Evolutionary conservation across 1,140 invertebrate species (phyloP), one percentile per base, ranked within the genome.

Genomic region (Drosophila ercepeae): DNA sequence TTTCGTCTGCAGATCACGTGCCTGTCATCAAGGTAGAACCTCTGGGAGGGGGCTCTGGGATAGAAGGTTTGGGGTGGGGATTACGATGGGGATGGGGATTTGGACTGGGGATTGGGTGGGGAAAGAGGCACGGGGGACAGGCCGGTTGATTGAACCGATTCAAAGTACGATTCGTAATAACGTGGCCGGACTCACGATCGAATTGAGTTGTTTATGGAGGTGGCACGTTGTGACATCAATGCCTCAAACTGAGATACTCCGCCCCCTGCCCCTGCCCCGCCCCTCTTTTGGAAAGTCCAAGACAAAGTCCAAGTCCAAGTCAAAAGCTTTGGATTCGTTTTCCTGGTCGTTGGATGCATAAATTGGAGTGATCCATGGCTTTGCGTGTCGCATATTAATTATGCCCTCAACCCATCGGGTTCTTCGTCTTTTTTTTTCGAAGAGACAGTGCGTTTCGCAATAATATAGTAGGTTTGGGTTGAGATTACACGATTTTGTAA

Each of bases 121-220:
- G 25, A 27, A 9, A 32, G 11, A 4, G 29, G 9, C 3, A 32
- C 9, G 29, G 9, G 29, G 29, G 0, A 29, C 1, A 9, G 7
- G 8, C 1, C 32, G 70, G 79, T 83, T 83, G 79, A 86, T 75
- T 86, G 79, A 86, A 83, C 79, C 71, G 81, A 72, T 83, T 78
- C 48, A 58, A 53, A 68, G 63, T 54, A 63, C 59, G 57, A 54
- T 54, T 60, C 58, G 45, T 73, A 74, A 41, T 58, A 68, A 63
- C 74, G 29, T 64, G 48, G 58, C 44, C 44, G 39, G 45, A 71
- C 64, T 73, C 71, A 70, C 71, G 75, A 77, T 48, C 39, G 54
- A 34, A 68, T 75, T 65, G 46, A 74, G 58, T 74, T 73, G 58
- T 73, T 73, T 73, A 73, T 73, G 70, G 53, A 57, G 73, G 50